Evolutionary conservation across 2,113 vertebrate genomes (phyloP).

Genomic region (Colaptes auratus): DNA sequence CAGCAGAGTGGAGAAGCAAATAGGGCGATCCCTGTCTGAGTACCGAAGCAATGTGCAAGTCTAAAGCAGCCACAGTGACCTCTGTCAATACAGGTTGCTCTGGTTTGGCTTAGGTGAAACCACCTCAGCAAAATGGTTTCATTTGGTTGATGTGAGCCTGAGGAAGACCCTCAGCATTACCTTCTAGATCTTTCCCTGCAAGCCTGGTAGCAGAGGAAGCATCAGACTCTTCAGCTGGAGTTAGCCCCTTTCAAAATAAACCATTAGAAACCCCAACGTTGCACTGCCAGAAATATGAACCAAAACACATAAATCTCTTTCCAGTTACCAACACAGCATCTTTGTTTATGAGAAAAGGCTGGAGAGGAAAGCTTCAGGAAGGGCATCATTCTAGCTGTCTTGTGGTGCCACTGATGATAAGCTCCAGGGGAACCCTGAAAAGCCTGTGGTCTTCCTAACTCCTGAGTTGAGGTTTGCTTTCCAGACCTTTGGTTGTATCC

Average conservation of each 20-base stretch:
- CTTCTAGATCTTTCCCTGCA: background rate
- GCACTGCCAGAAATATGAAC: background rate
- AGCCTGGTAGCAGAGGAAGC: background rate
- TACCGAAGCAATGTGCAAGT: background rate
- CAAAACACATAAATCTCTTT: background rate
- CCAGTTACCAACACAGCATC: background rate
- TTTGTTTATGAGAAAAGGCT: background rate
- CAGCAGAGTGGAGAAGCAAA: background rate
- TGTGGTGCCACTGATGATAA: background rate
- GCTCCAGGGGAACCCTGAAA: background rate
- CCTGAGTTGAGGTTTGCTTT: background rate
- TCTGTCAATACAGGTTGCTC: background rate
- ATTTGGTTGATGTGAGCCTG: fast-evolving
- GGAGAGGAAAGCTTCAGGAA: background rate
- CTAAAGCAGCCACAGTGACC: background rate
- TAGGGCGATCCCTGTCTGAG: background rate
- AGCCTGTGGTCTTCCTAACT: background rate
- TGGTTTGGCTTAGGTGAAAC: background rate
- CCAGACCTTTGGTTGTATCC: background rate
- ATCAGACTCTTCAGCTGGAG: background rate
- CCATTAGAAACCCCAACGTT: no score
- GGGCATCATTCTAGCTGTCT: background rate
- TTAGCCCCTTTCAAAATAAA: background rate
- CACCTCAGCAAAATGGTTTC: background rate
- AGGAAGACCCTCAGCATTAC: background rate